Conservation (phyloP, 2,113 vertebrate species). For the Tichodroma muraria region DNA sequence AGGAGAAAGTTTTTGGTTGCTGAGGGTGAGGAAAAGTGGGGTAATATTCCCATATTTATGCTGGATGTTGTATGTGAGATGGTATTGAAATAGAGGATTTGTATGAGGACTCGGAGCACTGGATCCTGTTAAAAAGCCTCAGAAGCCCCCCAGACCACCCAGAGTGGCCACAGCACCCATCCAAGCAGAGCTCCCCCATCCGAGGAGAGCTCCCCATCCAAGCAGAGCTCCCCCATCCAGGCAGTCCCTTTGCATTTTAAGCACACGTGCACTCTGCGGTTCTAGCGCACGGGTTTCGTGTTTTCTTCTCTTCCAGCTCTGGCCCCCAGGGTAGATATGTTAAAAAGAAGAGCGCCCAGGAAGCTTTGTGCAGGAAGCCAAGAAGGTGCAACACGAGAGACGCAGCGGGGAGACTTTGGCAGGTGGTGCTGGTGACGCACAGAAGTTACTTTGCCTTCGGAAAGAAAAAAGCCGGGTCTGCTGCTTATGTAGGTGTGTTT, state of each 20-base stretch:
- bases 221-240: background rate
- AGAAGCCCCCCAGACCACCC: background rate
- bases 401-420: background rate
- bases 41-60: background rate
- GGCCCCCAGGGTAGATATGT: background rate
- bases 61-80: background rate
- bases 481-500: background rate
- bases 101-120: background rate
- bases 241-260: background rate
- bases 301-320: background rate
- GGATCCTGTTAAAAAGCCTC: background rate
- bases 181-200: background rate
- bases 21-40: background rate
- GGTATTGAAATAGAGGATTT: background rate
- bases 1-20: background rate
- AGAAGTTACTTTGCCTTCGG: background rate
- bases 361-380: background rate
- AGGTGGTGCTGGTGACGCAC: conserved; percentile 18
- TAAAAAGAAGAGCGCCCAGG: background rate
- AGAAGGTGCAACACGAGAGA: background rate
- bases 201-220: background rate
- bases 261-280: background rate
- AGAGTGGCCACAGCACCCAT: background rate
- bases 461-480: background rate
- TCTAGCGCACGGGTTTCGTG: background rate